Evolutionary conservation across 2,113 vertebrate species (phyloP).

Genomic region (Crocuta crocuta): DNA sequence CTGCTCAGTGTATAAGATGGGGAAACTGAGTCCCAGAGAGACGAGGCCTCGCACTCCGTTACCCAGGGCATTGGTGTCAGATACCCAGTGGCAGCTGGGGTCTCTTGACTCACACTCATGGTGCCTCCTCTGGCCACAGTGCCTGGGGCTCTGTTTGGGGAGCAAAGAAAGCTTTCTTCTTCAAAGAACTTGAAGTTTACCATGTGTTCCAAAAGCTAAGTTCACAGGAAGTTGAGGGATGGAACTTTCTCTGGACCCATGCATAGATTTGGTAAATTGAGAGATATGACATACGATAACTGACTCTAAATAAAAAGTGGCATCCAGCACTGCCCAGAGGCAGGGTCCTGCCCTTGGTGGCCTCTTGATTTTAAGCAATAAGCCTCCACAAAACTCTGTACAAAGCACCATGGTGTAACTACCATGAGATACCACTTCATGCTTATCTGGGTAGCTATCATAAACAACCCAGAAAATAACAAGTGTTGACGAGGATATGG

Average conservation of each 20-base stretch:
- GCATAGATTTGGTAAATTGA: not conserved
- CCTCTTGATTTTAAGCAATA: not conserved
- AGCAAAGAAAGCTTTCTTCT: not conserved
- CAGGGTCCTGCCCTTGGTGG: not conserved
- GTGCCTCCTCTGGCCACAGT: no score
- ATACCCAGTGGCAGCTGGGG: not conserved
- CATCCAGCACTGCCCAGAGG: not conserved
- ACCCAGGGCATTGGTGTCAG: not conserved
- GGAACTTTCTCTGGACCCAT: not conserved
- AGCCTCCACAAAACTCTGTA: no score
- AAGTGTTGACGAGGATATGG: not conserved
- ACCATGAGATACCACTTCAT: not conserved
- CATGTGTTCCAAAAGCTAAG: not conserved
- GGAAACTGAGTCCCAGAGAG: not conserved
- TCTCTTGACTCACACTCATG: not conserved
- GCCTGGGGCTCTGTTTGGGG: not conserved
- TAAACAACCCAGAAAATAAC: no score
- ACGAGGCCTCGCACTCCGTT: not conserved
- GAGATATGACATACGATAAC: accelerated
- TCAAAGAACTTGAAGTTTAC: not conserved
- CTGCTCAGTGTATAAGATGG: not conserved
- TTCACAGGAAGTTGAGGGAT: not conserved
- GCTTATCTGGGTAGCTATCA: no score
- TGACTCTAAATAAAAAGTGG: not conserved
- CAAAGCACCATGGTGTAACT: not conserved